Conservation (phyloP, 1,140 invertebrate species). For the Halotydeus destructor region DNA sequence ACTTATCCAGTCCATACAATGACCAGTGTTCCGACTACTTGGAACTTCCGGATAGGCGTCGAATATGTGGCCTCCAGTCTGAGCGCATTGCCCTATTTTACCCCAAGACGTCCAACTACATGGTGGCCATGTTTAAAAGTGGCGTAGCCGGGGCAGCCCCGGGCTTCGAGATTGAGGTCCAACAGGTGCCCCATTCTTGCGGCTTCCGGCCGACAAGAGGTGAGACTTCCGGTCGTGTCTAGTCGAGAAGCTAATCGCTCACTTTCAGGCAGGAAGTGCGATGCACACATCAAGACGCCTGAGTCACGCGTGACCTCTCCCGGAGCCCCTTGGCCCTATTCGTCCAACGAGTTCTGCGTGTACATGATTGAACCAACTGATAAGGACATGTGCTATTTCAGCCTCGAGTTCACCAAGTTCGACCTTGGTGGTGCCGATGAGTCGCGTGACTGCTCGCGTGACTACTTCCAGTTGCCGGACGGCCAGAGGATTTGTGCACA, state of each 20-base stretch:
- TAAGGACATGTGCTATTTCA: conserved; percentile 8
- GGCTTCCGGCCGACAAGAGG: not conserved
- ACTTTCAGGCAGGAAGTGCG: conserved; percentile 7
- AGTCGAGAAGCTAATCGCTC: no score
- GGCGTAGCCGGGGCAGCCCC: conserved; percentile 13
- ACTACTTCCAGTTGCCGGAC: conserved; percentile 17
- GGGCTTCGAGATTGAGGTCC: conserved; percentile 17
- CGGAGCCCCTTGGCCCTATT: conserved; percentile 4
- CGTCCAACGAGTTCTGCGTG: conserved; percentile 7
- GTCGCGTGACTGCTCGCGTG: conserved; percentile 11
- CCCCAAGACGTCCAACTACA: conserved; percentile 9
- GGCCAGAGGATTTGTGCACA: conserved; percentile 14
- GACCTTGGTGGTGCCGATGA: conserved; percentile 14
- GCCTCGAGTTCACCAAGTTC: conserved; percentile 18
- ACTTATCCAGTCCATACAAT: conserved; percentile 7
- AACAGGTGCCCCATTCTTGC: conserved; percentile 17
- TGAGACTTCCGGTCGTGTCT: not conserved
- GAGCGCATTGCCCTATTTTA: conserved; percentile 10
- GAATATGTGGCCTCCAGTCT: conserved; percentile 12
- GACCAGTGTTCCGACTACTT: conserved; percentile 16
- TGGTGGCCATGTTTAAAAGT: conserved; percentile 15
- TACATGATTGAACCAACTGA: conserved; percentile 7
- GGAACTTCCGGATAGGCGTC: conserved; percentile 14
- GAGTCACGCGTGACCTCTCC: conserved; percentile 2
- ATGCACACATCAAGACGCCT: conserved; percentile 3